Percentiles rank a stretch among this genome's conserved stretches.
Evolutionary conservation across 2,888 invertebrate genomes (phyloP).

Genomic region (Parelbella ahira): DNA sequence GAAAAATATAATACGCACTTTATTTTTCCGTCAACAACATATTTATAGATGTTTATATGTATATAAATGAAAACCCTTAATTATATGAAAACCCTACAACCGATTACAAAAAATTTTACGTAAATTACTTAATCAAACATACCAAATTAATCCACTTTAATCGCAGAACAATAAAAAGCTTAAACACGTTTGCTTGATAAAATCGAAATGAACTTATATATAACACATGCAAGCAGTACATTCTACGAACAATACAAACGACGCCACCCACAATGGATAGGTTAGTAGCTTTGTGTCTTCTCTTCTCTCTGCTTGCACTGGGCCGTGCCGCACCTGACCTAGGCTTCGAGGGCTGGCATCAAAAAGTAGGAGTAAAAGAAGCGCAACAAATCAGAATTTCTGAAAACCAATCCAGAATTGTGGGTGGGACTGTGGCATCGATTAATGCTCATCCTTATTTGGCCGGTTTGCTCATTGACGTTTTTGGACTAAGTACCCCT

Average conservation of each 20-base stretch:
- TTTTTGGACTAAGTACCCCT: slow-evolving; percentile 42
- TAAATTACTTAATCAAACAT: too few species aligned
- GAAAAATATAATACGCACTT: too few species aligned
- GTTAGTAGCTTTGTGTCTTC: slow-evolving; percentile 2
- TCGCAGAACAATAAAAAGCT: too few species aligned
- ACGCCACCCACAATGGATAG: neutral
- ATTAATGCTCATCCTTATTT: slow-evolving; percentile 54
- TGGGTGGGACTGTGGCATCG: slow-evolving; percentile 55
- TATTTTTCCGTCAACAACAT: too few species aligned
- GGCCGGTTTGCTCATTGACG: slow-evolving; percentile 54
- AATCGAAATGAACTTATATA: too few species aligned
- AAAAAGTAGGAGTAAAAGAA: slow-evolving; percentile 48
- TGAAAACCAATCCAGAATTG: slow-evolving; percentile 47
- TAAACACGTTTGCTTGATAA: too few species aligned
- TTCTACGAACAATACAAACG: neutral
- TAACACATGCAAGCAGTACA: neutral
- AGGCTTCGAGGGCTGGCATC: slow-evolving; percentile 48
- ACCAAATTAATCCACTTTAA: too few species aligned
- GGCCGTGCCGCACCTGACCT: slow-evolving; percentile 29
- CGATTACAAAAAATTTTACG: too few species aligned
- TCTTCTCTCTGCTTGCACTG: slow-evolving; percentile 23
- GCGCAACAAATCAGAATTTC: slow-evolving; percentile 44
- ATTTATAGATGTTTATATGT: too few species aligned
- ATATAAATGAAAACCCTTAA: too few species aligned
- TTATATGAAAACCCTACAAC: too few species aligned